These are phyloP conservation scores for Eupithecia inturbata DNA, from an alignment of 2,888 invertebrate genomes.

Conservation along the genomic window DNA sequence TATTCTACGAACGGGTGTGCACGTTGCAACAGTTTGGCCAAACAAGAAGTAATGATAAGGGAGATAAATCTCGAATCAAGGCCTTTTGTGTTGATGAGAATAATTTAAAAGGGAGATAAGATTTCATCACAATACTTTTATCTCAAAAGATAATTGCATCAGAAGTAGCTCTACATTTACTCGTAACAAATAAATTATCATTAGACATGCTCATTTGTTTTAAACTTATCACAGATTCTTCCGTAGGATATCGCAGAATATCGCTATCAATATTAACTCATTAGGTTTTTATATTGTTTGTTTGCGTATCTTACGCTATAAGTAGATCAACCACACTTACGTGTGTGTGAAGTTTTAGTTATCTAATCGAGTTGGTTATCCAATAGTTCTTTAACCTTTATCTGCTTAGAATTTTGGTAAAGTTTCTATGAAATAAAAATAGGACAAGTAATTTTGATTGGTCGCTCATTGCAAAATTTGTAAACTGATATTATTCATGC, in stretches of 20 bases:
- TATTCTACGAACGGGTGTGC: constrained; percentile 44
- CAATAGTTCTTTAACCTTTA: constrained; percentile 17
- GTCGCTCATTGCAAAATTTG: constrained; percentile 31
- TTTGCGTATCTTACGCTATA: background rate
- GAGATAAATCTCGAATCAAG: constrained; percentile 40
- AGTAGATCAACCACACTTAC: background rate
- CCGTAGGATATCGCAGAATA: too few species aligned
- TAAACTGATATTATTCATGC: constrained; percentile 48
- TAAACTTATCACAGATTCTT: background rate
- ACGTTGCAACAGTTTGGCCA: constrained; percentile 32
- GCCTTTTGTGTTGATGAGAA: constrained; percentile 19
- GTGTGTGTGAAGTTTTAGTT: constrained; percentile 8
- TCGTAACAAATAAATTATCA: background rate
- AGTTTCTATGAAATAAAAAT: constrained; percentile 1
- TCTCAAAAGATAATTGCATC: background rate
- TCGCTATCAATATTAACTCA: background rate
- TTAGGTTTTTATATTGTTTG: background rate
- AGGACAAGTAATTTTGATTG: background rate
- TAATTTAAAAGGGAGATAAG: background rate
- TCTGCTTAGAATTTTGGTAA: constrained; percentile 7
- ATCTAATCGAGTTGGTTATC: constrained; percentile 23
- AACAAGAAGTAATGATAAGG: constrained; percentile 40
- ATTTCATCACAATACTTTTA: constrained; percentile 3
- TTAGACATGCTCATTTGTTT: background rate
- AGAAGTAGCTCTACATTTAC: background rate